Conservation (phyloP, 2,113 vertebrate genomes). For the Sceloporus undulatus region DNA sequence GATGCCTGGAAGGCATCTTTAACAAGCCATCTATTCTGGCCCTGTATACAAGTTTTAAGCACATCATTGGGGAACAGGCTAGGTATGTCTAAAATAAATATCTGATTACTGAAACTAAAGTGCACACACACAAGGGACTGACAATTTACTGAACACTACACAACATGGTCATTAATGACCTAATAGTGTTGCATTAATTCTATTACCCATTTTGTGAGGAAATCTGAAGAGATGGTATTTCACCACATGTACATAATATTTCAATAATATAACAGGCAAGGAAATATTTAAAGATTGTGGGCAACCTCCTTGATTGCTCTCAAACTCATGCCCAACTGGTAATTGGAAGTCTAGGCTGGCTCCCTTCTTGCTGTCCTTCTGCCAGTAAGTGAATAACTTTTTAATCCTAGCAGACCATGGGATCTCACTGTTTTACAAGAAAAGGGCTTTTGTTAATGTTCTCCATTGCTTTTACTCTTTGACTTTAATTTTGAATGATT, state of each 20-base stretch:
- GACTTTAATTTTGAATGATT: no score
- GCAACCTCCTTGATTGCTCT: not conserved
- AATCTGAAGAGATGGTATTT: constrained; percentile 20
- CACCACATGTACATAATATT: constrained; percentile 23
- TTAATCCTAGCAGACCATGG: no score
- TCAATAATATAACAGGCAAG: constrained; percentile 30
- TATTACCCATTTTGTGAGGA: not conserved
- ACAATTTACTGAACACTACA: not conserved
- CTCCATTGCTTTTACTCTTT: no score
- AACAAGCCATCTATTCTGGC: no score
- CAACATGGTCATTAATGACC: constrained; percentile 12
- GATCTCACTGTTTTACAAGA: no score
- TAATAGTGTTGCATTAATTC: not conserved
- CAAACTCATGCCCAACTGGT: not conserved
- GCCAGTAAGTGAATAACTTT: no score
- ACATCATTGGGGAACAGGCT: no score
- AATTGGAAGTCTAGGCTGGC: no score
- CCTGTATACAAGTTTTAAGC: no score
- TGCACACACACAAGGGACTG: constrained; percentile 16
- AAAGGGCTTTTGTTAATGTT: no score
- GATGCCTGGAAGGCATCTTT: no score
- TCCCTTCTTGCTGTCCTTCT: no score
- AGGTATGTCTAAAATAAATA: not conserved
- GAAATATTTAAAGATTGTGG: constrained; percentile 9
- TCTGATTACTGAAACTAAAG: constrained; percentile 48